Percentiles rank a stretch among this genome's conserved stretches.
Conservation (phyloP, 2,797 vertebrate genomes). For the Argyrosomus regius region DNA sequence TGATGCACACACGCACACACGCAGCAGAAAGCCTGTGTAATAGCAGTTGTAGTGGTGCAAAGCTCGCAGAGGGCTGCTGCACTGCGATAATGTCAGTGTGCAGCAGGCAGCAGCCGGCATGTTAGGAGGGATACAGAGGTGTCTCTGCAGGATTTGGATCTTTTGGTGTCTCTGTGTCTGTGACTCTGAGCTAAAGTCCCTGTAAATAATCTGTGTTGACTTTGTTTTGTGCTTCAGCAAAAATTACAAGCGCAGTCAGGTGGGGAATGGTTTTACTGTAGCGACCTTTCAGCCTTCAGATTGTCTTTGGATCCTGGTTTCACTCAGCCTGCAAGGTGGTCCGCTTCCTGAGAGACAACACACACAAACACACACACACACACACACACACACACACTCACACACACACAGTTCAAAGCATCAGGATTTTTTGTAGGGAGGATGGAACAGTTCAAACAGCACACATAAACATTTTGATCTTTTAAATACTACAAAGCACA, state of each 20-base stretch:
- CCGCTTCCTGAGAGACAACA: not conserved
- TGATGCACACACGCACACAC: not conserved
- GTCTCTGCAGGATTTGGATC: conserved; percentile 39
- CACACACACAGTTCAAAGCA: not conserved
- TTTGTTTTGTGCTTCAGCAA: conserved; percentile 9
- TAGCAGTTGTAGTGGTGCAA: conserved; percentile 27
- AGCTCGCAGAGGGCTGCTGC: conserved; percentile 27
- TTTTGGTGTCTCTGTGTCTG: not conserved
- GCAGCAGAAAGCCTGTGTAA: conserved; percentile 36
- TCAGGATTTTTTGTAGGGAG: not conserved
- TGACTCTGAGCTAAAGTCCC: not conserved
- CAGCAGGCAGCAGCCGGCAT: conserved; percentile 21
- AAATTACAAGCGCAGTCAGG: conserved; percentile 27
- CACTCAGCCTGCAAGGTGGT: conserved; percentile 6
- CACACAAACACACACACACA: not conserved
- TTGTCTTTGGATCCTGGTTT: conserved; percentile 15
- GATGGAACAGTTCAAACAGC: not conserved
- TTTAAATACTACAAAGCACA: not conserved
- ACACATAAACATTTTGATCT: not conserved
- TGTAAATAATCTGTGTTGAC: conserved; percentile 29
- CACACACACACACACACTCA: no score
- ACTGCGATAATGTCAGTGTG: conserved; percentile 31
- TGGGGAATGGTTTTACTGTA: not conserved
- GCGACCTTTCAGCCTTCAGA: not conserved
- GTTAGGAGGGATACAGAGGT: conserved; percentile 22